phyloP scores from a whole-genome alignment of 2,797 vertebrate genomes.

The Simalia tracyae region DNA sequence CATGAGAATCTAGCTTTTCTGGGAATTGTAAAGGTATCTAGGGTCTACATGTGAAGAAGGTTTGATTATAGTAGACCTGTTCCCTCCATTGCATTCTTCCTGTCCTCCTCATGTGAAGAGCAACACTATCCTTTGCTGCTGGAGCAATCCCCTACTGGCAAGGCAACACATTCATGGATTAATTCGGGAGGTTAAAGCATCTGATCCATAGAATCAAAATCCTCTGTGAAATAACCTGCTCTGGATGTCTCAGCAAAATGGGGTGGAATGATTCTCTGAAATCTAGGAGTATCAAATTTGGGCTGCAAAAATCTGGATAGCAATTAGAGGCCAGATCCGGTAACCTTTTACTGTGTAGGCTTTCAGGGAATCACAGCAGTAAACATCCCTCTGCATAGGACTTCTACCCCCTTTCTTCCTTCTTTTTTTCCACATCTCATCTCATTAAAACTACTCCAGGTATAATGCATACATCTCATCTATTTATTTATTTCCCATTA shows the following conservation, averaged over 20 bases:
- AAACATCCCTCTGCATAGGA: neutral
- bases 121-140: neutral
- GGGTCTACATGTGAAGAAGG: neutral
- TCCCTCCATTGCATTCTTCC: neutral
- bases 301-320: neutral
- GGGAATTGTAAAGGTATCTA: neutral
- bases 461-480: neutral
- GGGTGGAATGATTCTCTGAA: neutral
- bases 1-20: neutral
- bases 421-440: neutral
- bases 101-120: neutral
- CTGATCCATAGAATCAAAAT: neutral
- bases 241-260: neutral
- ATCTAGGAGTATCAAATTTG: neutral
- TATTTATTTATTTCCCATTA: neutral
- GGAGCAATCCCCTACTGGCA: neutral
- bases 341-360: neutral
- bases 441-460: neutral
- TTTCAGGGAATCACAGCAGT: neutral
- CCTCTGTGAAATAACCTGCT: neutral
- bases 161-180: neutral
- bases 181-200: neutral
- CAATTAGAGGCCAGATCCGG: neutral
- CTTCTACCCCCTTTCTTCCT: neutral
- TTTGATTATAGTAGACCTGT: neutral